These are phyloP conservation scores for Ylistrum balloti DNA, from an alignment of 1,140 invertebrate species.

Conservation along the genomic window DNA sequence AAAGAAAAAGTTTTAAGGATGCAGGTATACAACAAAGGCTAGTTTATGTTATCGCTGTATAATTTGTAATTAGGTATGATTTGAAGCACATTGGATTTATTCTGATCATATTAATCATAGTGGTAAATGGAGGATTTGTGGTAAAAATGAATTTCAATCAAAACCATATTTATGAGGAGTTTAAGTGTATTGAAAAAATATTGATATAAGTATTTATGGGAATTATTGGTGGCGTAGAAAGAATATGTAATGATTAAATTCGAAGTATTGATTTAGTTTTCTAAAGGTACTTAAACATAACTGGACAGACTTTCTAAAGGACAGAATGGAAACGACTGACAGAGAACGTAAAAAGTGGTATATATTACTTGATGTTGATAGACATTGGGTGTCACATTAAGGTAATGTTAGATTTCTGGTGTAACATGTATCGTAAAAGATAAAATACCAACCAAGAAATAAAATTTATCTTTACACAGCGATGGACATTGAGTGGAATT, in stretches of 20 bases:
- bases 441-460: slow-evolving; percentile 11
- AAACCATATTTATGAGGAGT: background rate
- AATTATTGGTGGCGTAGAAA: background rate
- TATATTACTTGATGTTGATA: background rate
- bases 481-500: slow-evolving; percentile 17
- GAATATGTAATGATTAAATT: background rate
- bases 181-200: background rate
- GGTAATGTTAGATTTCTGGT: slow-evolving; percentile 13
- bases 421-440: slow-evolving; percentile 28
- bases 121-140: background rate
- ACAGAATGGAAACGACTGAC: background rate
- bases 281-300: background rate
- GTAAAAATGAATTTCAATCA: background rate
- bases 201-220: background rate
- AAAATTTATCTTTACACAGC: slow-evolving; percentile 40
- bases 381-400: slow-evolving; percentile 9
- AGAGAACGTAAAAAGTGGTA: background rate
- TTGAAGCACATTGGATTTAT: background rate
- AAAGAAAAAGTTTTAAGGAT: too few relatives aligned
- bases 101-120: background rate
- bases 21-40: too few relatives aligned
- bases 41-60: too few relatives aligned
- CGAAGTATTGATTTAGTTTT: background rate
- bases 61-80: too few relatives aligned
- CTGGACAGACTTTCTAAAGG: background rate